Percentiles rank a stretch among this genome's conserved stretches.
phyloP scores from a whole-genome alignment of 1,140 invertebrate genomes.

The Drosophila azteca region DNA sequence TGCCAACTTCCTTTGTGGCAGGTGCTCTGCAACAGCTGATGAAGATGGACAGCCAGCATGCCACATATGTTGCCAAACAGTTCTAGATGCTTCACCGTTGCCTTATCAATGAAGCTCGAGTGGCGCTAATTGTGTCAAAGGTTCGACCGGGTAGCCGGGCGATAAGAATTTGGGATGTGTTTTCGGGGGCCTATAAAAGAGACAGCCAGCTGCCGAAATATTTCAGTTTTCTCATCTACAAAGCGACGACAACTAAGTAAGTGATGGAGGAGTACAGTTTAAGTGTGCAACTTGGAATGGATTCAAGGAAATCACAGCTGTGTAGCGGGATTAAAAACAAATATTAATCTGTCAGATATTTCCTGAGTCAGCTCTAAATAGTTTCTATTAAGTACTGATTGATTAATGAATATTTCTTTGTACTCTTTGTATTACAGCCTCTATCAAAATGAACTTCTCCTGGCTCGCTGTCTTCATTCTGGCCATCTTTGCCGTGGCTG shows the following conservation, averaged over 20 bases:
- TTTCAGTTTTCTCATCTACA: conserved; percentile 53
- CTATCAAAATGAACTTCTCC: conserved; percentile 68
- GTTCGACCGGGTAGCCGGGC: conserved; percentile 20
- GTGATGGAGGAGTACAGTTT: not conserved
- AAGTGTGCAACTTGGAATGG: too few relatives aligned
- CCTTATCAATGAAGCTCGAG: conserved; percentile 59
- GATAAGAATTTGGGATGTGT: conserved; percentile 25
- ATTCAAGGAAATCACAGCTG: too few relatives aligned
- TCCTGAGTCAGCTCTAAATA: not conserved
- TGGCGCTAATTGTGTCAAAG: conserved; percentile 71
- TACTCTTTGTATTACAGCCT: conserved; percentile 1
- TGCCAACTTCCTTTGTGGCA: conserved; percentile 36
- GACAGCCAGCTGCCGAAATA: conserved; percentile 18
- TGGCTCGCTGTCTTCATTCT: conserved; percentile 68
- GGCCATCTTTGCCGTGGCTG: conserved; percentile 52
- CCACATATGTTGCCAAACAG: conserved; percentile 54
- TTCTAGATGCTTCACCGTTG: conserved; percentile 20
- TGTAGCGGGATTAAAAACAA: too few relatives aligned
- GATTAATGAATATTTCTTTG: not conserved
- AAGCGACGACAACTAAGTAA: conserved; percentile 37
- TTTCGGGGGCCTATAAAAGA: conserved; percentile 59
- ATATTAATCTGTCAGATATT: too few relatives aligned
- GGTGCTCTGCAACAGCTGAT: not conserved
- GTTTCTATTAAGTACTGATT: not conserved
- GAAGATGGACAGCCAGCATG: conserved; percentile 42